Conservation (phyloP, 2,113 vertebrate genomes). For the Tringa solitaria region DNA sequence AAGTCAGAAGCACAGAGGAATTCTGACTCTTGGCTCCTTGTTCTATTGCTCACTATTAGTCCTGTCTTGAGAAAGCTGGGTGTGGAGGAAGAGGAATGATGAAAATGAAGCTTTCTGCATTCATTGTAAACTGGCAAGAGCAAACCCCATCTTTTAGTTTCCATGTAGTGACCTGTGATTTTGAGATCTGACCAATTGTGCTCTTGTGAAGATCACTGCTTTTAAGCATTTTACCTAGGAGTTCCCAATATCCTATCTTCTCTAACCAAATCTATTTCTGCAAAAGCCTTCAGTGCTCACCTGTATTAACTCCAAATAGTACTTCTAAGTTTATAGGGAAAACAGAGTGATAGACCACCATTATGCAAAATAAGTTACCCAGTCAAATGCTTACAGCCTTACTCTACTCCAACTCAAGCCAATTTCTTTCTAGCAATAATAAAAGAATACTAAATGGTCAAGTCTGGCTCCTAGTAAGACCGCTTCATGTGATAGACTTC, state of each 20-base stretch:
- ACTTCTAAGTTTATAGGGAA: neutral
- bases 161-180: neutral
- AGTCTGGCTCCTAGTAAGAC: neutral
- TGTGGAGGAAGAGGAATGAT: neutral
- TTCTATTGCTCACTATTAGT: neutral
- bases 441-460: neutral
- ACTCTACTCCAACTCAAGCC: neutral
- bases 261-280: neutral
- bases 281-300: neutral
- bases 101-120: neutral
- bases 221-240: neutral
- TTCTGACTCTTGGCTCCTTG: neutral
- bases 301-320: neutral
- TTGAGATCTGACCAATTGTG: neutral
- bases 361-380: neutral
- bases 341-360: neutral
- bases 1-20: neutral
- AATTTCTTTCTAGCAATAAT: neutral
- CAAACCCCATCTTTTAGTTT: neutral
- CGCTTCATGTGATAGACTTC: accelerated
- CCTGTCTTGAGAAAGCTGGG: neutral
- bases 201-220: neutral
- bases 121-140: neutral
- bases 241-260: neutral
- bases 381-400: neutral